These are phyloP conservation scores for Acronicta leporina DNA, from an alignment of 2,888 invertebrate species.

Conservation along the genomic window DNA sequence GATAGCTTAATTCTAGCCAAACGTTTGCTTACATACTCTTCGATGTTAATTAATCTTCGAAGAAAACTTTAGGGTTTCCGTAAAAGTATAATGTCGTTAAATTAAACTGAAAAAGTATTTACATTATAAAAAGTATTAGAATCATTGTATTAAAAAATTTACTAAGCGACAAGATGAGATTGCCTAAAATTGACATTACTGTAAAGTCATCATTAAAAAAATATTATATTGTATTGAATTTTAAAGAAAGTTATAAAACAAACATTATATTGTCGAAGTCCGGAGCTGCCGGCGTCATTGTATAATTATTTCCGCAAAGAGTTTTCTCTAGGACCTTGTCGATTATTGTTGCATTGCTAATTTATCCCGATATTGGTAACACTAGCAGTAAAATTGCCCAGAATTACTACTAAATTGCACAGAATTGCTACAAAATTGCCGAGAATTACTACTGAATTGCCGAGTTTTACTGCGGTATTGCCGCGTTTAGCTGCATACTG, in stretches of 20 bases:
- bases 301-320: no score
- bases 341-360: no score
- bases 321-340: no score
- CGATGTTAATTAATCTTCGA: background rate
- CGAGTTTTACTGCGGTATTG: background rate
- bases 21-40: slow-evolving; percentile 18
- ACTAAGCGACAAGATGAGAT: no score
- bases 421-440: background rate
- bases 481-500: slow-evolving; percentile 21
- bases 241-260: no score
- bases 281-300: no score
- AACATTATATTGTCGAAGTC: no score
- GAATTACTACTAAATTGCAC: no score
- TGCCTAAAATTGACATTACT: no score
- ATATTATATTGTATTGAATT: no score
- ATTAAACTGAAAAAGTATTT: slow-evolving; percentile 5
- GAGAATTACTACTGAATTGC: background rate
- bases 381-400: background rate
- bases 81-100: no score
- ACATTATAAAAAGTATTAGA: slow-evolving; percentile 1
- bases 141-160: background rate
- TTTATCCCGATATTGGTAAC: background rate
- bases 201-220: no score
- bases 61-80: background rate
- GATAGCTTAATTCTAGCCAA: slow-evolving; percentile 6